These are phyloP conservation scores for Ceratina calcarata DNA, from an alignment of 1,140 invertebrate genomes.

Conservation along the genomic window DNA sequence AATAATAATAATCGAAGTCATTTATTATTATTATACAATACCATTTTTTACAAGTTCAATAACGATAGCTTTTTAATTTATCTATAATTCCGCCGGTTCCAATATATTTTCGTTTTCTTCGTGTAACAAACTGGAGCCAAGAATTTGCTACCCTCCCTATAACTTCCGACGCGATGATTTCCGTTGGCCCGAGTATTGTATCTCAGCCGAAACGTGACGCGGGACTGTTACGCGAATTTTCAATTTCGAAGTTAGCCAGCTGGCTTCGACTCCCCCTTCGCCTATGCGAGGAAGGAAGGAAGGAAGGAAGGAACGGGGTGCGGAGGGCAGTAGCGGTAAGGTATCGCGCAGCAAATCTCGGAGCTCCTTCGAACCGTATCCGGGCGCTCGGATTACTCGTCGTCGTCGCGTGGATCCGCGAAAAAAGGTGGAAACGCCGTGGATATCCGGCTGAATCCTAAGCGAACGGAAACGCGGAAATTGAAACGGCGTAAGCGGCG, in stretches of 20 bases:
- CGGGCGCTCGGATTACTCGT: conserved; percentile 28
- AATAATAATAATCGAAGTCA: no score
- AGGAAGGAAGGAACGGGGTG: not conserved
- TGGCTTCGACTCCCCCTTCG: not conserved
- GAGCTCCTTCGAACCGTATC: conserved; percentile 22
- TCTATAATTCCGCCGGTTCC: no score
- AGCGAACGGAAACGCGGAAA: conserved; percentile 30
- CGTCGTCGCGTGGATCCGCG: not conserved
- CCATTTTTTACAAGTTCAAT: no score
- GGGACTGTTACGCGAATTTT: conserved; percentile 13
- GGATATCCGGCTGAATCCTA: conserved; percentile 24
- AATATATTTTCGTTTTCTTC: no score
- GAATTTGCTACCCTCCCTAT: not conserved
- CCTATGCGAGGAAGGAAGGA: not conserved
- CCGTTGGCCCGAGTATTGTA: not conserved
- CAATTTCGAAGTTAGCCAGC: conserved; percentile 10
- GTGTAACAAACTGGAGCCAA: not conserved
- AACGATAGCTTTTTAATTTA: no score
- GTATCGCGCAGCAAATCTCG: conserved; percentile 28
- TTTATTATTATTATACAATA: no score
- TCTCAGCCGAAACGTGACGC: not conserved
- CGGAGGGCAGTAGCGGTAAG: not conserved
- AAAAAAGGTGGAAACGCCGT: not conserved
- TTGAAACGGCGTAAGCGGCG: conserved; percentile 18
- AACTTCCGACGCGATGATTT: not conserved